Percentiles rank a stretch among this genome's conserved stretches.
Conservation (phyloP, 2,888 invertebrate genomes). For the Caenorhabditis auriculariae region DNA sequence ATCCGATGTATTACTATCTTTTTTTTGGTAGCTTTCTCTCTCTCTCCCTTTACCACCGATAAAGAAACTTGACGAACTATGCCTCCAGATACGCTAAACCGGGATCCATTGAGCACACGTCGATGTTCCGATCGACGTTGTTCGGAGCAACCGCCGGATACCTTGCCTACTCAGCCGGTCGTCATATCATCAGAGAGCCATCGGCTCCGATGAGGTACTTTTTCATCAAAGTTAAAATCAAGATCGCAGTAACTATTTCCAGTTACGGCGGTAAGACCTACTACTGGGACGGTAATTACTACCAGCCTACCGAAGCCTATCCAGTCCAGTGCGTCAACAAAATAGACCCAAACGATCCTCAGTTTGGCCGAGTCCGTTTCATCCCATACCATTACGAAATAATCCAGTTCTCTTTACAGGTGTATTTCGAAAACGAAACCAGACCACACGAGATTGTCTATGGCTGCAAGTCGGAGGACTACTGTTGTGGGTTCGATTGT, state of each 20-base stretch:
- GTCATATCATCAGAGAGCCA: constrained; percentile 30
- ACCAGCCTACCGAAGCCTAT: constrained; percentile 20
- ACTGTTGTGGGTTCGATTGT: constrained; percentile 39
- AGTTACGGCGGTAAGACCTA: constrained; percentile 28
- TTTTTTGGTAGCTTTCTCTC: background rate
- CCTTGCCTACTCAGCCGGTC: constrained; percentile 29
- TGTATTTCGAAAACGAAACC: constrained; percentile 27
- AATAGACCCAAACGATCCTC: constrained; percentile 41
- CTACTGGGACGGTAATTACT: constrained; percentile 28
- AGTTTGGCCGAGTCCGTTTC: constrained; percentile 22
- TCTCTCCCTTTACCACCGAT: background rate
- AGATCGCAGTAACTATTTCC: constrained; percentile 4
- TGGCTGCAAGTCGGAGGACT: constrained; percentile 22
- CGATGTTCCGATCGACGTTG: constrained; percentile 33
- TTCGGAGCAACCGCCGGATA: constrained; percentile 36
- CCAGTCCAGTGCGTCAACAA: constrained; percentile 34
- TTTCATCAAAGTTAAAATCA: background rate
- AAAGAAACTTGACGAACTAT: background rate
- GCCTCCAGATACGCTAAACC: constrained; percentile 31
- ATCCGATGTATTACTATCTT: background rate
- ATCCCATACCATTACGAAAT: background rate
- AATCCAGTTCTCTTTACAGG: constrained; percentile 5
- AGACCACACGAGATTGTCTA: constrained; percentile 35
- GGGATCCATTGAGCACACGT: constrained; percentile 36
- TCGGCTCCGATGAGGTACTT: constrained; percentile 26